Conservation (phyloP, 2,797 vertebrate genomes). For the Lithobates pipiens region DNA sequence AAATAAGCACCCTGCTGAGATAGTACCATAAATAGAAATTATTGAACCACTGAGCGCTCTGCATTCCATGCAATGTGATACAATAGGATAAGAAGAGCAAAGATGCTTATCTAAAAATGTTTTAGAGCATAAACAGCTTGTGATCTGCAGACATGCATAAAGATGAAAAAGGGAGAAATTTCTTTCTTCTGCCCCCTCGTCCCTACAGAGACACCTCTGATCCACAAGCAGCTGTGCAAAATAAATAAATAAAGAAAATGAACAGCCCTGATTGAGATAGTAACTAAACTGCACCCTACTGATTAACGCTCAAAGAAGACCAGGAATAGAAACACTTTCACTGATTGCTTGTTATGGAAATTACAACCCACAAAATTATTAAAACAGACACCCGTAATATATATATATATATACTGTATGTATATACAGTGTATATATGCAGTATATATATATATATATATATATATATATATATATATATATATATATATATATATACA, state of each 20-base stretch:
- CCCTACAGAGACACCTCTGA: conserved; percentile 48
- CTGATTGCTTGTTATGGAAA: conserved; percentile 62
- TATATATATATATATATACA: not conserved
- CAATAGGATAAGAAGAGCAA: conserved; percentile 29
- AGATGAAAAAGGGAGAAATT: conserved; percentile 51
- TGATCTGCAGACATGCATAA: conserved; percentile 53
- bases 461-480: not conserved
- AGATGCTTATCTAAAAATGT: conserved; percentile 30
- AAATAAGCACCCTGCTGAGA: conserved; percentile 8
- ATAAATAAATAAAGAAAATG: conserved; percentile 55
- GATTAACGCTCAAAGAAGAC: conserved; percentile 47
- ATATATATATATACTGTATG: conserved; percentile 31
- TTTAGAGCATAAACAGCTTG: conserved; percentile 40
- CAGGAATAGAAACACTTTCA: conserved; percentile 62
- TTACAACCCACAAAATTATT: conserved; percentile 54
- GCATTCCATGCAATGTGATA: conserved; percentile 26
- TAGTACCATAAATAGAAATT: conserved; percentile 22
- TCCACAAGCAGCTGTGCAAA: conserved; percentile 53
- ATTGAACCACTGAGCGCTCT: conserved; percentile 6
- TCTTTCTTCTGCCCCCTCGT: conserved; percentile 43
- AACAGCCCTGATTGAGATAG: conserved; percentile 60
- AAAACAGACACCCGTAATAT: conserved; percentile 36
- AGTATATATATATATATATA: not conserved
- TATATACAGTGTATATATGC: not conserved
- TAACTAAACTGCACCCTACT: conserved; percentile 48